Conservation (phyloP, 2,797 vertebrate species). For the Eulemur mongoz region DNA sequence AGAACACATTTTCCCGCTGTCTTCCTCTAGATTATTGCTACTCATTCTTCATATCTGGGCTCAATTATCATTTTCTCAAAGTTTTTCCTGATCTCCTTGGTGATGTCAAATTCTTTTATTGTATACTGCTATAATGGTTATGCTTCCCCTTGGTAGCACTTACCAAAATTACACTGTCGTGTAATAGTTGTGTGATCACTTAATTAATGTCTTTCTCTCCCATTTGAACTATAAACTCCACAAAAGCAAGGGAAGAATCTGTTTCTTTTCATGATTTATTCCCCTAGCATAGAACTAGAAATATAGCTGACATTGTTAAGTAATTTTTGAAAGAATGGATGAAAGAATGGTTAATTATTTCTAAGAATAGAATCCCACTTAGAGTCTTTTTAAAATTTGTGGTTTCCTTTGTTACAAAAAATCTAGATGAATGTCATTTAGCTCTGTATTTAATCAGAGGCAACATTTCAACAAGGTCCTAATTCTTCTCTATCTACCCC, state of each 20-base stretch:
- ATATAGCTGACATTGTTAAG: not conserved
- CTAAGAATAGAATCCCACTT: not conserved
- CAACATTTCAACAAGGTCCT: not conserved
- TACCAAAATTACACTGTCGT: not conserved
- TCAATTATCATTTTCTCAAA: not conserved
- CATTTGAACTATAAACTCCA: not conserved
- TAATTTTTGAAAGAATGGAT: not conserved
- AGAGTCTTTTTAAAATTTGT: not conserved
- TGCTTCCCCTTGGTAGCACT: not conserved
- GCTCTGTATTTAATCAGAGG: not conserved
- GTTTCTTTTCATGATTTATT: not conserved
- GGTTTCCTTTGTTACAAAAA: not conserved
- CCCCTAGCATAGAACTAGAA: not conserved
- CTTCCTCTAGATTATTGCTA: not conserved
- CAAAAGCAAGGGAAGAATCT: not conserved
- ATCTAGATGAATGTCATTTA: not conserved
- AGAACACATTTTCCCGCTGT: not conserved
- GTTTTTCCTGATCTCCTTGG: not conserved
- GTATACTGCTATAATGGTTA: not conserved
- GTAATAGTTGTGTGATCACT: not conserved
- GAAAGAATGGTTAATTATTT: not conserved
- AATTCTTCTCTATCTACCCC: not conserved
- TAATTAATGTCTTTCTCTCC: not conserved
- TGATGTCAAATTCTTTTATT: not conserved
- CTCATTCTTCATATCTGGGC: not conserved